Conservation (phyloP, 2,888 invertebrate species). For the Zele albiditarsus region DNA sequence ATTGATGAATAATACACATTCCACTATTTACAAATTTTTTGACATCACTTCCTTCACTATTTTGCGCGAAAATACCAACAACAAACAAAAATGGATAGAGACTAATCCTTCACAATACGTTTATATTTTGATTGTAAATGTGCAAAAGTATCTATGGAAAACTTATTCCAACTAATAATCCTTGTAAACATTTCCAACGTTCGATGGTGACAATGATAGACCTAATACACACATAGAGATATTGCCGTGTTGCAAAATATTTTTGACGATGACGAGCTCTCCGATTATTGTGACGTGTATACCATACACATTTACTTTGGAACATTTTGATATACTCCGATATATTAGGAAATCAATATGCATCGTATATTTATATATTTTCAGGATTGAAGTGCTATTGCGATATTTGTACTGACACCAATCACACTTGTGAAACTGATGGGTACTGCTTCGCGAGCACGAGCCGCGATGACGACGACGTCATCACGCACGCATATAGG, state of each 20-base stretch:
- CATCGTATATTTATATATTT: conserved; percentile 55
- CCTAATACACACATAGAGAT: neutral
- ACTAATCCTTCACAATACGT: too few relatives aligned
- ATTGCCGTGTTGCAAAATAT: neutral
- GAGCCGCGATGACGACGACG: conserved; percentile 77
- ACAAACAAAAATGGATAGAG: too few relatives aligned
- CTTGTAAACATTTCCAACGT: neutral
- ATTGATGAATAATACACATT: too few relatives aligned
- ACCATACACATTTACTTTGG: neutral
- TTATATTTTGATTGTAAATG: too few relatives aligned
- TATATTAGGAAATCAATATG: neutral
- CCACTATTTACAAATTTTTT: too few relatives aligned
- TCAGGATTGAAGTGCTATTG: conserved; percentile 89
- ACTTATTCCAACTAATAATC: too few relatives aligned
- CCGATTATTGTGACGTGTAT: neutral
- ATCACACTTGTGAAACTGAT: conserved; percentile 90
- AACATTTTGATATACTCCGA: neutral
- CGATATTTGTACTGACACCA: conserved; percentile 83
- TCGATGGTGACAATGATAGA: neutral
- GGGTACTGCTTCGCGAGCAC: conserved; percentile 91
- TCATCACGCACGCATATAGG: conserved; percentile 83
- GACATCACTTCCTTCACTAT: too few relatives aligned
- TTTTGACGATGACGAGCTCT: neutral
- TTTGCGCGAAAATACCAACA: too few relatives aligned
- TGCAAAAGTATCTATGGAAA: too few relatives aligned